A percentile compares a stretch with the other conserved stretches of the same genome.
Evolutionary conservation across 2,113 vertebrate genomes (phyloP).

Genomic region (Aphyosemion australe): DNA sequence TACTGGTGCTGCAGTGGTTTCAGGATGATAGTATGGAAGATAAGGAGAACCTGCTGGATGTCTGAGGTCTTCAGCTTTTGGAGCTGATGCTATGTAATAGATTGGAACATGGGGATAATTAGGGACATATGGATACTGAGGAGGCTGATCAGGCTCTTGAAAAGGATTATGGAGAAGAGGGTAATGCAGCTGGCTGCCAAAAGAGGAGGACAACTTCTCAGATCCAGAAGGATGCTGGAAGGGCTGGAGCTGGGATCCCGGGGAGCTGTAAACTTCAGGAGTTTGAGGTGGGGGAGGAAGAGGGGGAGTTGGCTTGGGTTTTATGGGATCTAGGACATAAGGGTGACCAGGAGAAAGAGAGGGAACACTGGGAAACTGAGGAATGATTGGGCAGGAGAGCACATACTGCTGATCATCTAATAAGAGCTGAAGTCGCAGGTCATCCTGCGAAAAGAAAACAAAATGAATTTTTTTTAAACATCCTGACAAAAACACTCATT

Average conservation of each 20-base stretch:
- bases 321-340: conserved; percentile 8
- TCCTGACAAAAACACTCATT: no score
- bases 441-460: conserved; percentile 49
- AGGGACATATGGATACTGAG: background rate
- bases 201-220: no score
- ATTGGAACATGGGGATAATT: conserved; percentile 19
- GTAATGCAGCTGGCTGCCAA: background rate
- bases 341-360: conserved; percentile 14
- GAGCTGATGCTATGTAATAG: conserved; percentile 21
- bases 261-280: conserved; percentile 8
- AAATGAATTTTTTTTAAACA: background rate
- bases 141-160: background rate
- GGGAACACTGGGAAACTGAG: conserved; percentile 8
- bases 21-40: conserved; percentile 27
- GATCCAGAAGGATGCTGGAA: no score
- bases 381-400: conserved; percentile 61
- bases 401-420: conserved; percentile 49
- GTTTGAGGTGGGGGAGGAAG: conserved; percentile 11
- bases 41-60: background rate
- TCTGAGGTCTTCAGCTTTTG: background rate
- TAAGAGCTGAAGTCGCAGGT: conserved; percentile 42
- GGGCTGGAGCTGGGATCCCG: background rate
- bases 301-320: background rate
- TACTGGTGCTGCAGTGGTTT: conserved; percentile 7
- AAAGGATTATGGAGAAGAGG: conserved; percentile 1